Evolutionary conservation across 2,797 vertebrate species (phyloP).

Genomic region (Urocyon cinereoargenteus): DNA sequence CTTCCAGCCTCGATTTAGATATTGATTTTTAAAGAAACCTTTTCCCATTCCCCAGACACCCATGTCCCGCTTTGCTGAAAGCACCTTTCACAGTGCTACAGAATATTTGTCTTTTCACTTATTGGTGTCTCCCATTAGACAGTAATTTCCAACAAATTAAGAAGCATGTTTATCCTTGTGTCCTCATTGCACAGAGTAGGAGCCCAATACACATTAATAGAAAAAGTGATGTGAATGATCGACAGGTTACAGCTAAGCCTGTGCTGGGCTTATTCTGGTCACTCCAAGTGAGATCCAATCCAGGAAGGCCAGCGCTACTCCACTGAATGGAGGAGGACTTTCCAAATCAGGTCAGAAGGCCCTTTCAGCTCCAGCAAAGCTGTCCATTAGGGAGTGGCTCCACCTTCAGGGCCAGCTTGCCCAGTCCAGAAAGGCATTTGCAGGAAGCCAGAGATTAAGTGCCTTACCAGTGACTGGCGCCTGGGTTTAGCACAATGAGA

Average conservation of each 20-base stretch:
- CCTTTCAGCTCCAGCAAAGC: background rate
- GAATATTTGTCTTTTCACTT: background rate
- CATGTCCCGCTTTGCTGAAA: background rate
- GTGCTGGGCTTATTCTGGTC: too few species aligned
- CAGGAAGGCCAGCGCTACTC: too few species aligned
- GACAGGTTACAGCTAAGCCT: background rate
- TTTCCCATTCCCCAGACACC: background rate
- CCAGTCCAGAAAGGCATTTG: background rate
- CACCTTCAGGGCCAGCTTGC: fast-evolving
- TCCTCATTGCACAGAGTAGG: background rate
- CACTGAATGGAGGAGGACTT: background rate
- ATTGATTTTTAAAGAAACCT: background rate
- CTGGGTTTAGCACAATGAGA: background rate
- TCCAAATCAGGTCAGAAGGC: background rate
- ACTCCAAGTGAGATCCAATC: background rate
- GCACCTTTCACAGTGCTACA: background rate
- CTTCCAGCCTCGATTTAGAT: background rate
- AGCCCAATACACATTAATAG: background rate
- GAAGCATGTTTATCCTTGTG: background rate
- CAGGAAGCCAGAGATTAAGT: background rate
- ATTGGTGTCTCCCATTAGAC: background rate
- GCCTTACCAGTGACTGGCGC: background rate
- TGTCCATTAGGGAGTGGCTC: background rate
- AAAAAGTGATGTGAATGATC: background rate
- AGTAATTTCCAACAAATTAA: background rate